Conservation (phyloP, 2,797 vertebrate species). For the Pogoniulus pusillus region DNA sequence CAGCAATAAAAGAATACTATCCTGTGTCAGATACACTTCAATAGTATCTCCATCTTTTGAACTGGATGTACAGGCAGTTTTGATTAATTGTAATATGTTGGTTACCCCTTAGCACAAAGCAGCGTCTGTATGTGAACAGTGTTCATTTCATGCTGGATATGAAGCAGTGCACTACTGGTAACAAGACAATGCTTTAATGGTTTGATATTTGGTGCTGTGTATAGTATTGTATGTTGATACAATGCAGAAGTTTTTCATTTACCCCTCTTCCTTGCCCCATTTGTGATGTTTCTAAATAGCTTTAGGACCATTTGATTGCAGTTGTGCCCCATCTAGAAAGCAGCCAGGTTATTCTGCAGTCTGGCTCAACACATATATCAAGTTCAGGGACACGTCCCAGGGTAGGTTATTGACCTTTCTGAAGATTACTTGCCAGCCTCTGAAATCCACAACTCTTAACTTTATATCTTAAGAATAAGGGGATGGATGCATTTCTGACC, state of each 20-base stretch:
- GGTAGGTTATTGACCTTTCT: background rate
- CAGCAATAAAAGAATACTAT: constrained; percentile 84
- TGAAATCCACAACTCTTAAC: background rate
- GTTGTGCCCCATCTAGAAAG: constrained; percentile 28
- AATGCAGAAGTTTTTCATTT: constrained; percentile 44
- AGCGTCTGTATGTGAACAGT: constrained; percentile 73
- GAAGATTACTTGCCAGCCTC: constrained; percentile 3
- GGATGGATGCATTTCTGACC: background rate
- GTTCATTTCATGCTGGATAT: constrained; percentile 73
- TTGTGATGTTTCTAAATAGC: constrained; percentile 71
- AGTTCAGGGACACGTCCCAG: background rate
- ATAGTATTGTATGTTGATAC: constrained; percentile 73
- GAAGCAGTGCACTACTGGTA: constrained; percentile 62
- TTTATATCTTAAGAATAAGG: background rate
- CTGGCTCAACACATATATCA: background rate
- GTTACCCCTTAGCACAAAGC: constrained; percentile 68
- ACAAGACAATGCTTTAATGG: constrained; percentile 63
- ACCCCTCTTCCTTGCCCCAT: background rate
- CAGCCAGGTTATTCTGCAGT: background rate
- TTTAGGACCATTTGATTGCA: constrained; percentile 61
- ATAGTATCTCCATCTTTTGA: constrained; percentile 43
- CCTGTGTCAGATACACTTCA: constrained; percentile 41
- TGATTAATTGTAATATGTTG: constrained; percentile 64
- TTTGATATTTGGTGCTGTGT: constrained; percentile 78
- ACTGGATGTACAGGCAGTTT: constrained; percentile 64